phyloP scores from a whole-genome alignment of 2,797 vertebrate genomes.

The Lateolabrax maculatus region DNA sequence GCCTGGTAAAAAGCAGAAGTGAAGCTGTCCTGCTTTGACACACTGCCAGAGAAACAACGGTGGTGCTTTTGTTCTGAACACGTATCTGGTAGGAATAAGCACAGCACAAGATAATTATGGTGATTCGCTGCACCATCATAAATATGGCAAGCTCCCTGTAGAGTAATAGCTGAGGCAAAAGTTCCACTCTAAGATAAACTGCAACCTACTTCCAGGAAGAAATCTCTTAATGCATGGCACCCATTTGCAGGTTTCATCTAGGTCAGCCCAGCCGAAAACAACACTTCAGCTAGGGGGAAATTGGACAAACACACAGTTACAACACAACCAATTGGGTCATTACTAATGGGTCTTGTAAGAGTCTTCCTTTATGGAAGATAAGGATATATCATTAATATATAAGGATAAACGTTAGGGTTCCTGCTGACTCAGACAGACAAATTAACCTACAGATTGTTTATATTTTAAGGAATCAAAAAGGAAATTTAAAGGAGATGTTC shows the following conservation, averaged over 20 bases:
- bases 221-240: conserved; percentile 29
- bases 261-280: conserved; percentile 64
- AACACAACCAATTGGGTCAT: conserved; percentile 15
- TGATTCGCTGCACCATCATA: conserved; percentile 31
- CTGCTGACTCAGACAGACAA: neutral
- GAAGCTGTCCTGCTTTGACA: conserved; percentile 40
- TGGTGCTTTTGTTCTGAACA: conserved; percentile 39
- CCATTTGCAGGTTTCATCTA: conserved; percentile 62
- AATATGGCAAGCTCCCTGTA: conserved; percentile 62
- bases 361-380: neutral
- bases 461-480: neutral
- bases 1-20: neutral
- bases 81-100: conserved; percentile 53
- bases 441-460: neutral
- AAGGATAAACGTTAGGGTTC: too few species aligned
- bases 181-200: conserved; percentile 51
- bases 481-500: neutral
- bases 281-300: conserved; percentile 35
- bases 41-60: conserved; percentile 14
- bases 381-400: neutral
- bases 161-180: conserved; percentile 43
- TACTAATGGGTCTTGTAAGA: conserved; percentile 4
- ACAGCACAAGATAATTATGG: conserved; percentile 48
- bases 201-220: conserved; percentile 68
- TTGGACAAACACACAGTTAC: conserved; percentile 22